phyloP scores from a whole-genome alignment of 1,140 invertebrate genomes.

The Brachionus rubens region DNA sequence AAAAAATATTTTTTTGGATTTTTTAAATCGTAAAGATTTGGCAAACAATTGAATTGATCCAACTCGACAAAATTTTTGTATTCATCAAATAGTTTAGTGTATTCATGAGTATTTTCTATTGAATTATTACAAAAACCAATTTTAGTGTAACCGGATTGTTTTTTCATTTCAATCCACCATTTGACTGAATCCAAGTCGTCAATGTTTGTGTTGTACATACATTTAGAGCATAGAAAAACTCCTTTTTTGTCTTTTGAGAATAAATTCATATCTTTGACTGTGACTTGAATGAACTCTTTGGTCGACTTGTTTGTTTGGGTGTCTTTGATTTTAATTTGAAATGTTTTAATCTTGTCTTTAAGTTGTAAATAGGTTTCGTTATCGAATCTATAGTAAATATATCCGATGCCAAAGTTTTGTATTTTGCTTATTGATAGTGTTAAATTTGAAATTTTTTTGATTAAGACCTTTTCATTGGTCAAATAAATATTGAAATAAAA shows the following conservation, averaged over 20 bases:
- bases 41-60: conserved; percentile 21
- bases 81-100: neutral
- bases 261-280: neutral
- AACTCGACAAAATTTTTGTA: conserved; percentile 7
- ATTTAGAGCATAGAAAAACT: conserved; percentile 13
- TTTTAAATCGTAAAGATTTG: conserved; percentile 4
- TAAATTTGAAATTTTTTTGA: neutral
- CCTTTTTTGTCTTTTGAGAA: conserved; percentile 4
- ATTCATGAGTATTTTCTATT: neutral
- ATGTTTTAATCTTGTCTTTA: neutral
- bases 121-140: conserved; percentile 31
- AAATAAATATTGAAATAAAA: neutral
- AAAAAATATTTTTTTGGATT: conserved; percentile 29
- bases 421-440: neutral
- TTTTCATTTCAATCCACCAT: conserved; percentile 30
- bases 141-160: conserved; percentile 1
- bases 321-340: conserved; percentile 19
- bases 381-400: conserved; percentile 19
- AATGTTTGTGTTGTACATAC: conserved; percentile 14
- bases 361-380: conserved; percentile 3
- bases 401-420: neutral
- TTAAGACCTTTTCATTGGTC: neutral
- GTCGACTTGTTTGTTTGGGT: neutral
- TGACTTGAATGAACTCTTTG: conserved; percentile 8
- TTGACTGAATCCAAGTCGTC: conserved; percentile 10